phyloP scores from a whole-genome alignment of 2,888 invertebrate genomes.

The Ashinkailepas kermadecensis region DNA sequence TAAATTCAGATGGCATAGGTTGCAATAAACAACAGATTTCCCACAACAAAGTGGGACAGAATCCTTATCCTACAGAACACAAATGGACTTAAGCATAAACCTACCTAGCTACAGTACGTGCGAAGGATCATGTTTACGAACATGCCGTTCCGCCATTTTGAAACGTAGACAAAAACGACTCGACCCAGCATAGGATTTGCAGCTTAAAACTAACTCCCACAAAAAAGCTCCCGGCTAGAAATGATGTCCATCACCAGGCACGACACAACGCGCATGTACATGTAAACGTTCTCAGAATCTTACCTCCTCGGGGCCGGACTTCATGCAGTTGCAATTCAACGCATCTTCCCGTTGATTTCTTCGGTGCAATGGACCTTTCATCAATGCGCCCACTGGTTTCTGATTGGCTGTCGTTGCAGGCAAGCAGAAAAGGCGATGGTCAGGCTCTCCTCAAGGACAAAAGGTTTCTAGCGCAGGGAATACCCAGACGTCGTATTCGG shows the following conservation, averaged over 20 bases:
- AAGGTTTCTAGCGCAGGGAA: background rate
- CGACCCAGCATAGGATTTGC: conserved; percentile 13
- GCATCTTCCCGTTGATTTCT: conserved; percentile 23
- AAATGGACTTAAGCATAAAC: too few species aligned
- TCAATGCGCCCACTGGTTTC: conserved; percentile 22
- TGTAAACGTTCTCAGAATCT: background rate
- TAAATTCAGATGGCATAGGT: too few species aligned
- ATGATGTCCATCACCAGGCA: too few species aligned
- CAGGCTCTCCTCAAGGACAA: background rate
- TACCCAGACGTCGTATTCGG: background rate
- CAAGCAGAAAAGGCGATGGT: background rate
- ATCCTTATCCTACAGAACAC: too few species aligned
- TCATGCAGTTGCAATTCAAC: conserved; percentile 14
- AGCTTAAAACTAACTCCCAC: background rate
- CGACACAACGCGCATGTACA: too few species aligned
- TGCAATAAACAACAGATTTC: too few species aligned
- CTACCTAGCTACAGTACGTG: too few species aligned
- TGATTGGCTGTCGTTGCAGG: conserved; percentile 22
- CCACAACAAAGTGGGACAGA: too few species aligned
- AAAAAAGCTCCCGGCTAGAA: background rate
- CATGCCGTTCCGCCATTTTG: conserved; percentile 23
- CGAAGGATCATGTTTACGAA: background rate
- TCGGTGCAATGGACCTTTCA: conserved; percentile 22
- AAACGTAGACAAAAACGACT: conserved; percentile 23
- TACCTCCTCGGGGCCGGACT: background rate